phyloP scores from a whole-genome alignment of 2,113 vertebrate genomes.

The Tachuris rubrigastra region DNA sequence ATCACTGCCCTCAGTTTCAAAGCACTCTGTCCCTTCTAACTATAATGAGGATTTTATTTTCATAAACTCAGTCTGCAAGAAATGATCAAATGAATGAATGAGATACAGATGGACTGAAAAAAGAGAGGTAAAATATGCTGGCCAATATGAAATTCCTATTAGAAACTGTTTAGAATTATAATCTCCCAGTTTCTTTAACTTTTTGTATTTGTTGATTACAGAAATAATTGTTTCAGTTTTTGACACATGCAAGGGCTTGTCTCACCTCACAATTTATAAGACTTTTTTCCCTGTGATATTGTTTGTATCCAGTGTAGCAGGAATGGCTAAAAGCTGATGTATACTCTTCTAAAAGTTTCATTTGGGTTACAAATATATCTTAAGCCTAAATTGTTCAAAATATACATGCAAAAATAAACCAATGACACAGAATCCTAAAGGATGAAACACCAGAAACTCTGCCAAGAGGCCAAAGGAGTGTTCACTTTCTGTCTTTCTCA shows the following conservation, averaged over 20 bases:
- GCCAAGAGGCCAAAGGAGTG: background rate
- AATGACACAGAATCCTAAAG: conserved; percentile 15
- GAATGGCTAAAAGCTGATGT: background rate
- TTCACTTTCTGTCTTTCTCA: background rate
- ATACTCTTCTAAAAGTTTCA: background rate
- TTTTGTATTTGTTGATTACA: background rate
- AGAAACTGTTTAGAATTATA: background rate
- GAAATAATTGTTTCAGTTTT: background rate
- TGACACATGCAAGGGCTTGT: background rate
- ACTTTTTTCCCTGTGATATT: background rate
- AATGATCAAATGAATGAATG: background rate
- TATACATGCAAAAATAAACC: background rate
- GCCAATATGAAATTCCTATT: background rate
- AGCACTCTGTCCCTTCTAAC: background rate
- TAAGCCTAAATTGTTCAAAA: conserved; percentile 5
- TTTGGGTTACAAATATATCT: background rate
- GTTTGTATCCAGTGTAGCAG: background rate
- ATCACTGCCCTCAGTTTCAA: background rate
- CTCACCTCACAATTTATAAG: background rate
- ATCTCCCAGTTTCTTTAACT: background rate
- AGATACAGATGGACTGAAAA: background rate
- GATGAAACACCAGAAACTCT: background rate
- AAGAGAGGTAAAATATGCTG: background rate
- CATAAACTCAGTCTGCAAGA: background rate
- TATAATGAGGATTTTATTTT: background rate